These are phyloP conservation scores for Clarias batrachus DNA, from an alignment of 2,113 vertebrate genomes.

Conservation along the genomic window DNA sequence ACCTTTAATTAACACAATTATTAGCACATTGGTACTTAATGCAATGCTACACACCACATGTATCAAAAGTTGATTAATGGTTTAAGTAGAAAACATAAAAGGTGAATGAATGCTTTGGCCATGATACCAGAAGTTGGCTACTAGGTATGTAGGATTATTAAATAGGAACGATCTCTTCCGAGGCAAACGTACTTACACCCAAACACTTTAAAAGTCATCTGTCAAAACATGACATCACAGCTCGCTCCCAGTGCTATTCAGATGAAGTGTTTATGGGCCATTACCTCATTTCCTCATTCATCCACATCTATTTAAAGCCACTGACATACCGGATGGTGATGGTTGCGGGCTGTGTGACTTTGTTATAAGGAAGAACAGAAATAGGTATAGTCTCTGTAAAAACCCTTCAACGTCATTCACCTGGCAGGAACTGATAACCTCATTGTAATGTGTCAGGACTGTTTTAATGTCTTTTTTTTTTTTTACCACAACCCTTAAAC, in stretches of 20 bases:
- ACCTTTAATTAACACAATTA: background rate
- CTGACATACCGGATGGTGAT: background rate
- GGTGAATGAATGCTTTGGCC: background rate
- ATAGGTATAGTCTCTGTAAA: background rate
- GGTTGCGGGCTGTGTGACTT: slow-evolving; percentile 20
- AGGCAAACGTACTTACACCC: background rate
- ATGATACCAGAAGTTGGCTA: background rate
- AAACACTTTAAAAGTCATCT: slow-evolving; percentile 10
- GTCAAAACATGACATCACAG: slow-evolving; percentile 37
- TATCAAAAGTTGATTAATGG: background rate
- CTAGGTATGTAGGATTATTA: background rate
- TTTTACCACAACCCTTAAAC: background rate
- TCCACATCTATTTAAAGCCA: slow-evolving; percentile 24
- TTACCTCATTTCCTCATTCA: slow-evolving; percentile 43
- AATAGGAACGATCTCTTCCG: background rate
- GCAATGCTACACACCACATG: background rate
- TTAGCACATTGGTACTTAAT: background rate
- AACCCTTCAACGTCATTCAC: background rate
- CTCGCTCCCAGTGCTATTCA: slow-evolving; percentile 30
- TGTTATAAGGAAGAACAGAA: slow-evolving; percentile 12
- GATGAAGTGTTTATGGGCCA: slow-evolving; percentile 40
- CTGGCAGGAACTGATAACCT: background rate
- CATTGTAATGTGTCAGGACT: background rate
- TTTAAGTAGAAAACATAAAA: background rate
- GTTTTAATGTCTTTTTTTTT: background rate